Percentiles rank a stretch among this genome's conserved stretches.
These are phyloP conservation scores for Drosophila sordidapex DNA, from an alignment of 2,888 invertebrate species.

Conservation along the genomic window DNA sequence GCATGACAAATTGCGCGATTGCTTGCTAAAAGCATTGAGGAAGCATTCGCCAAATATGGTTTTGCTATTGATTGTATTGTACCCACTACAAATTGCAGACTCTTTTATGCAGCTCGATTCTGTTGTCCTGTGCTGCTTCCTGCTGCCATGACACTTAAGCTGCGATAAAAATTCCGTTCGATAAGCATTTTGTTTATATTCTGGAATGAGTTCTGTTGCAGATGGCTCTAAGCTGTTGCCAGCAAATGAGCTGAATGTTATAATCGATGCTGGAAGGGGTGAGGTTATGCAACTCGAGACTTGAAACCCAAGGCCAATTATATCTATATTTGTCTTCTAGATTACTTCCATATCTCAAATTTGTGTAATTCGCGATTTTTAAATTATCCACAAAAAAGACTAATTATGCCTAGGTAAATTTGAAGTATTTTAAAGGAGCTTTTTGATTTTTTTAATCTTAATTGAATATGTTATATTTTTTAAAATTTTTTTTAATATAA, in stretches of 20 bases:
- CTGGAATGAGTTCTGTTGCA: conserved; percentile 25
- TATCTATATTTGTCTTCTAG: not conserved
- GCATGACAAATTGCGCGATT: conserved; percentile 70
- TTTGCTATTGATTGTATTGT: conserved; percentile 37
- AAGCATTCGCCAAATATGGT: conserved; percentile 43
- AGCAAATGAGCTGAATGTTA: conserved; percentile 38
- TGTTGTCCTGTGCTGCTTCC: conserved; percentile 57
- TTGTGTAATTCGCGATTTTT: not conserved
- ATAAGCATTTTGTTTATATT: conserved; percentile 73
- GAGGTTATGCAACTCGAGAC: not conserved
- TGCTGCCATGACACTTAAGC: conserved; percentile 81
- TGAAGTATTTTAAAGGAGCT: not conserved
- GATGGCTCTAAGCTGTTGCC: conserved; percentile 41
- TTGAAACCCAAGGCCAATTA: not conserved
- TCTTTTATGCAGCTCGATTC: conserved; percentile 12
- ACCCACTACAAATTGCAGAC: conserved; percentile 37
- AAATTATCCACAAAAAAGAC: not conserved
- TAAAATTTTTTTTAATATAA: not conserved
- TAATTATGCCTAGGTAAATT: not conserved
- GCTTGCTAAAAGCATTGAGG: conserved; percentile 68
- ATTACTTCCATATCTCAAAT: not conserved
- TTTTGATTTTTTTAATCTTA: not conserved
- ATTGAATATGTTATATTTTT: not conserved
- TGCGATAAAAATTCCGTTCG: conserved; percentile 74
- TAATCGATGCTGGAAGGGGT: conserved; percentile 6